Evolutionary conservation across 2,113 vertebrate genomes (phyloP), one percentile per base, ranked within the genome.

Genomic region (Lasiurus cinereus): DNA sequence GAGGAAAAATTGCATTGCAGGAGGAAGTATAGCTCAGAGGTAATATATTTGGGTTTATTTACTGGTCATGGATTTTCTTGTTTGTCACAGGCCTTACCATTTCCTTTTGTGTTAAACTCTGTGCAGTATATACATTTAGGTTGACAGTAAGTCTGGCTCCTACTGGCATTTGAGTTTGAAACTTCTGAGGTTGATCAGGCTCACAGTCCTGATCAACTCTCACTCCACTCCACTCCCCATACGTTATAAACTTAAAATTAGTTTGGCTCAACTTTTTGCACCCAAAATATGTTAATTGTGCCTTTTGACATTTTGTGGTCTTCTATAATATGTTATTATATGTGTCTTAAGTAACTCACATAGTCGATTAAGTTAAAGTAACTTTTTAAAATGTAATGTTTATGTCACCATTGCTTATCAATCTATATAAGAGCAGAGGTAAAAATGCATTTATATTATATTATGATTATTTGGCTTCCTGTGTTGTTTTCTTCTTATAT

Each of bases 191-290:
- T 13, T 76, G 33, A 56, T n/a, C 36, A 67, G 21, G 6, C 22
- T 79, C 39, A 19, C 2, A 59, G 52, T 15, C 16, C 13, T 94
- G 48, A 0, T 39, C 1, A 62, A 27, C 11, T 18, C 11, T 43
- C 12, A 62, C 21, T 11, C 64, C 2, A 22, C 8, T 31, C 62
- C 39, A 6, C 4, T 18, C 22, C 12, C 6, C 13, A 22, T 72
- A 27, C 12, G 76, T 92, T 80, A 77, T 92, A 43, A 69, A 88
- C 76, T 21, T 82, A 76, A 88, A 85, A 85, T 73, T 85, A 88
- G 69, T 85, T 94, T 95, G 31, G 33, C 10, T 69, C 33, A 62
- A 84, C 21, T 88, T 67, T 90, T 16, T 94, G 9, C 10, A 59
- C 4, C 12, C 36, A 77, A 36, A 59, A 18, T 66, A 82, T 83